Base-by-base conservation (phyloP, 2,888 invertebrate genomes). In the Eilema sororculum region DNA sequence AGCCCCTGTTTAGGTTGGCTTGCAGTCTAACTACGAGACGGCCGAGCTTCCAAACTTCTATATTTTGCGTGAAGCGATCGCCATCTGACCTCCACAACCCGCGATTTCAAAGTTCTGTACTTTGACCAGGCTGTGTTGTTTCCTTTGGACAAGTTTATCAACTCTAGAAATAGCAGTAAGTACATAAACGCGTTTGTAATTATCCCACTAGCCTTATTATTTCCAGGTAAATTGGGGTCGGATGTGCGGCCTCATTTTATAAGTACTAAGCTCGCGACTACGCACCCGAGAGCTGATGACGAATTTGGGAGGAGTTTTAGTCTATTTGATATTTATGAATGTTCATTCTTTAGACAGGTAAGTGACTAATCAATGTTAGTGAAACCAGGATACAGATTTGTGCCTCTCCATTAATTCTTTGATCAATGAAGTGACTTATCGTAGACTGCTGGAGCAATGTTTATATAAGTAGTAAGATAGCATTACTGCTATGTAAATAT, bases 211-310 rank as follows among this genome's bases (percentile, higher is more conserved):
- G 5, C 62, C 41, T 41, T 62, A 20, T 62, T 62, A 41, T 41
- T 25, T 24, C 24, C 25, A 62, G 62, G 62, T 62, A 41, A 41
- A 62, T 62, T 62, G 10, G 9, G 62, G 52, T 64, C 52, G 46
- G 64, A 64, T 28, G 22, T 41, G 52, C 25, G 62, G 10, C 62
- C 62, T 62, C 62, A 41, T 41, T 62, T 25, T 41, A 3, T 62
- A 41, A 41, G 41, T 24, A 16, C 41, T 2, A 37, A 62, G 33
- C n/a, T 12, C 0, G 41, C 62, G 2, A 62, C 37, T 33, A 41
- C 22, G 41, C 37, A 41, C 30, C n/a, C n/a, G 28, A 59, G 28
- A 30, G 30, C 9, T 60, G 28, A 20, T n/a, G 33, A 22, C n/a
- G n/a, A 60, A 25, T 30, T 28, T 30, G 20, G 59, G 41, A 16